Evolutionary conservation across 1,140 invertebrate species (phyloP), one percentile per base, ranked within the genome.

Genomic region (Macrocentrus cingulum): DNA sequence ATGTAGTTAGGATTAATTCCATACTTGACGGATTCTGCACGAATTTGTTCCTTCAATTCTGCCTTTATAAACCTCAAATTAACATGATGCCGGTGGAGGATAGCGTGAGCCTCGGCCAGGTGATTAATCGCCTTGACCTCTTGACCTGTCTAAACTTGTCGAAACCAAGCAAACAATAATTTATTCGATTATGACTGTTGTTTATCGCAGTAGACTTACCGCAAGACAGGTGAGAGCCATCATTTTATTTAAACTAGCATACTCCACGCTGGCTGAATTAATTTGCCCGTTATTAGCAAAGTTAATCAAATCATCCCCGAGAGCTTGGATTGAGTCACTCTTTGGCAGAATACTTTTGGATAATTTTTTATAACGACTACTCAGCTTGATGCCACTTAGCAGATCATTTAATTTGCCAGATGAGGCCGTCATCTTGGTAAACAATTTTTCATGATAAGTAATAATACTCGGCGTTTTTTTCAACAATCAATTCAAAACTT

Each of bases 201-300:
- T n/a, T n/a, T n/a, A n/a, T n/a, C n/a, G n/a, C n/a, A n/a, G n/a
- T n/a, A 37, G 15, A 56, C 55, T 66, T 56, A 78, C 76, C 60
- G 66, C 57, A 22, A 79, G 66, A 52, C 66, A 68, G 23, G 48
- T 61, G 2, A 66, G 15, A 5, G 75, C 75, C 15, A 74, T 32
- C 55, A 68, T 69, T 67, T 75, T 79, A 56, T 68, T 68, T 1
- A 76, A 58, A 61, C 20, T 67, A 4, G 62, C 25, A 54, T 71
- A 72, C 54, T 71, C 71, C 1, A 72, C 61, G 36, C 66, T 59
- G 18, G 67, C 67, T 19, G 45, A 20, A 19, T 56, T 60, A 25
- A 57, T 62, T 22, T 32, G 44, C 55, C 34, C 18, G 6, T 37
- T 16, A 1, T 19, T 2, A 6, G 67, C 36, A 16, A 68, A 57